Base-by-base conservation (phyloP, 2,888 invertebrate species). In the Congeria kusceri region DNA sequence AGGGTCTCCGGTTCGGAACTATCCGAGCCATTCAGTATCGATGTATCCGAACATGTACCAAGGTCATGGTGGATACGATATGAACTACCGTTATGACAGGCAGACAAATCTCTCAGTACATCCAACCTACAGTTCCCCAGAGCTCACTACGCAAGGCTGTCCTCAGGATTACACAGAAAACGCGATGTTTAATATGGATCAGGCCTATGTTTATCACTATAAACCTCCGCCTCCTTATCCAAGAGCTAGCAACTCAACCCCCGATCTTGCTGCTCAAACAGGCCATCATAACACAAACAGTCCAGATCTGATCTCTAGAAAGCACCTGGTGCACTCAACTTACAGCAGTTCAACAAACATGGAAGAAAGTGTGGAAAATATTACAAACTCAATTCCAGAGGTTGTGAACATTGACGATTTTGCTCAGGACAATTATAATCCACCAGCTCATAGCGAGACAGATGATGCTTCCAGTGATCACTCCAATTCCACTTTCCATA, bases 201-300 rank as follows among this genome's bases (percentile, higher is more conserved):
- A 94, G 71, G 95, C 95, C 56, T 82, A 95, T 63, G 94, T 96
- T 25, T 96, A 96, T 90, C 95, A 96, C 7, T 96, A 96, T 91
- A 97, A 97, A 92, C 92, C 92, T 3, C 96, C 97, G 0, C 97
- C 97, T 0, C 97, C 97, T 0, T 97, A 97, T 94, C 96, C 97
- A 0, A 85, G 92, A 13, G 91, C 91, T 23, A 97, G 97, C 11
- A 96, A 96, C 87, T 97, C 97, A 0, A 97, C 97, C 0, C 97
- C 97, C 0, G 97, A 97, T 92, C 93, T 97, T 71, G 97, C 97
- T 0, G 90, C 87, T 32, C 90, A 91, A 67, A 86, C 90, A n/a
- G 79, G 47, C 68, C 69, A 70, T 29, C 75, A 71, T 44, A 69
- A 87, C 57, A 88, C 85, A 73, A 87, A 89, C 69, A 91, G 89